These are phyloP conservation scores for Diabrotica undecimpunctata DNA, from an alignment of 1,140 invertebrate species.

Conservation along the genomic window DNA sequence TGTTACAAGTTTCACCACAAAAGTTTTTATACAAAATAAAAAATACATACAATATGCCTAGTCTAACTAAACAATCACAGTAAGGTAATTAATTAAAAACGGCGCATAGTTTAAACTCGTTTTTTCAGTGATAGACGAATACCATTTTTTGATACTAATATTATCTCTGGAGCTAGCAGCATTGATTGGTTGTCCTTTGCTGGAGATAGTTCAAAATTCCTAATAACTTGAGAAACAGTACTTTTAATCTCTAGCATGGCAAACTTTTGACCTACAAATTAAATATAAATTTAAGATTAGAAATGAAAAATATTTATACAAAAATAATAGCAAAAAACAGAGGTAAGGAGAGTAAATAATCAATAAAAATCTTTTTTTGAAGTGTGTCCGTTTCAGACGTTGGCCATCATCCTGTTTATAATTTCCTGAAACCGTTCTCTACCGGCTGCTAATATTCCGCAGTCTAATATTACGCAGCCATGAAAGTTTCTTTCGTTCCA, in stretches of 20 bases:
- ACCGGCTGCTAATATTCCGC: too few species aligned
- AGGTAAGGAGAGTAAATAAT: background rate
- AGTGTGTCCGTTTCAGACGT: too few species aligned
- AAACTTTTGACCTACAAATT: background rate
- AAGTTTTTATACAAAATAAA: too few species aligned
- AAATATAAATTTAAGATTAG: background rate
- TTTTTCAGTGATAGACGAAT: background rate
- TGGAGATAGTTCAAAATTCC: constrained; percentile 1
- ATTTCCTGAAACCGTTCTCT: too few species aligned
- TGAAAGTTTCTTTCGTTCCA: too few species aligned
- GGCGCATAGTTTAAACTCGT: background rate
- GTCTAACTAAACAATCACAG: too few species aligned
- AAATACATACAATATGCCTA: too few species aligned
- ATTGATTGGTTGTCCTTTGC: background rate
- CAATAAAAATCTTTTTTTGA: too few species aligned
- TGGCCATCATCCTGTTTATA: too few species aligned
- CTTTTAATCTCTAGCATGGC: constrained; percentile 2
- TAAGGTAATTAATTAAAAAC: too few species aligned
- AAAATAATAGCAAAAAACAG: background rate
- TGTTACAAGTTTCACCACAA: too few species aligned
- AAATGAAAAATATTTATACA: background rate
- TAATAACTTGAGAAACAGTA: background rate
- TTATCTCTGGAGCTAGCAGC: background rate
- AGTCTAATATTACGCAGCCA: too few species aligned
- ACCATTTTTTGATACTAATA: constrained; percentile 6